Evolutionary conservation across 2,113 vertebrate genomes (phyloP), one percentile per base, ranked within the genome.

Genomic region (Nothoprocta pentlandii): DNA sequence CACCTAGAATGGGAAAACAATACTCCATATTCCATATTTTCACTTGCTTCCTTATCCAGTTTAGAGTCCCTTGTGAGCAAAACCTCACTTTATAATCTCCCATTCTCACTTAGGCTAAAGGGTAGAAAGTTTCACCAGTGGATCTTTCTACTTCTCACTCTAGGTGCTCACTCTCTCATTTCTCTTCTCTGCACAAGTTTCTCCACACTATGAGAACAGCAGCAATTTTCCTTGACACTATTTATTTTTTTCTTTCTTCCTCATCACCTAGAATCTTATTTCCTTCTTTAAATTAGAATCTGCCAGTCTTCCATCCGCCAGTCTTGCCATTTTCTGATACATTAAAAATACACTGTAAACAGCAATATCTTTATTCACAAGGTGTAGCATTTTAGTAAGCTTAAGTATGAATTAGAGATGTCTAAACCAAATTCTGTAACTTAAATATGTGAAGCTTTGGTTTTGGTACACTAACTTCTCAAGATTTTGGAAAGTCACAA

Each of bases 1-100:
- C 93, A 95, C 92, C 90, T 95, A 80, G 70, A 93, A 95, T 74
- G 89, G 86, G 93, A 96, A 97, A 94, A 94, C 32, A 96, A 87
- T 58, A 95, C 90, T 94, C 69, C 49, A 89, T 78, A 94, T 93
- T 86, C 80, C 49, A 49, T 49, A 86, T 90, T 88, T 89, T 80
- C 74, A 94, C 49, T 93, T 76, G 47, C 69, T 92, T 92, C 69
- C 73, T 84, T 69, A 26, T 73, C 2, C 1, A 88, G 17, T 78
- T 79, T 63, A 96, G 73, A 74, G 58, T 44, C 77, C 80, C 32
- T 47, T 70, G 6, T 86, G 93, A 79, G 36, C 54, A 76, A 79
- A 73, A 12, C n/a, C 23, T 89, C 49, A 62, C n/a, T 82, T 88
- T 14, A 92, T 69, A 88, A 41, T 12, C 34, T 66, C 46, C 67